phyloP scores from a whole-genome alignment of 2,888 invertebrate species.

The Hydrotaea diabolus region DNA sequence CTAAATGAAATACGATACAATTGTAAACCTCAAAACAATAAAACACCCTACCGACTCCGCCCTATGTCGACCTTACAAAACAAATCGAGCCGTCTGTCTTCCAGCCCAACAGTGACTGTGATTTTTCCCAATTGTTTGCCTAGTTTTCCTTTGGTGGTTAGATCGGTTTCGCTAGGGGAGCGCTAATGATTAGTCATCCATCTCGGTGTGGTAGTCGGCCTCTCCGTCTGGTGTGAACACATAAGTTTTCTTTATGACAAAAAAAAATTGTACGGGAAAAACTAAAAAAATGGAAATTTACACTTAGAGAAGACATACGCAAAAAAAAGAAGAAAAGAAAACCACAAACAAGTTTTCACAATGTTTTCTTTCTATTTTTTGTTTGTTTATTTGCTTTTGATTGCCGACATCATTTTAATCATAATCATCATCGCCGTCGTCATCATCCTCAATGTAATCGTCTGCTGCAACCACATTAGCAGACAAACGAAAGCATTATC shows the following conservation, averaged over 20 bases:
- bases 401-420: background rate
- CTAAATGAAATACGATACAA: slow-evolving; percentile 21
- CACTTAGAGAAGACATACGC: background rate
- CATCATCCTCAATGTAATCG: background rate
- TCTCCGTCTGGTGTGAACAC: too few species aligned
- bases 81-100: background rate
- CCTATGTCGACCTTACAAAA: background rate
- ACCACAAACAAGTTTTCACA: slow-evolving; percentile 64
- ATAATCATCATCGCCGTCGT: slow-evolving; percentile 39
- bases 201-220: background rate
- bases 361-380: slow-evolving; percentile 33
- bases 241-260: slow-evolving; percentile 32
- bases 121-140: slow-evolving; percentile 1
- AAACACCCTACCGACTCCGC: background rate
- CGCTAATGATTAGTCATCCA: slow-evolving; percentile 63
- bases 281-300: slow-evolving; percentile 52
- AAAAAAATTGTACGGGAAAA: slow-evolving; percentile 19
- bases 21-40: background rate
- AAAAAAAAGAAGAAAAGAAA: slow-evolving; percentile 1
- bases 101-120: too few species aligned
- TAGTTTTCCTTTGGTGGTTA: slow-evolving; percentile 20
- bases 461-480: slow-evolving; percentile 25
- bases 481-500: slow-evolving; percentile 7
- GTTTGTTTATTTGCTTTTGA: background rate
- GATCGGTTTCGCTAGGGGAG: slow-evolving; percentile 13